Percentiles rank a stretch among this genome's conserved stretches.
Evolutionary conservation across 2,888 invertebrate genomes (phyloP).

Genomic region (Hoplodrina ambigua): DNA sequence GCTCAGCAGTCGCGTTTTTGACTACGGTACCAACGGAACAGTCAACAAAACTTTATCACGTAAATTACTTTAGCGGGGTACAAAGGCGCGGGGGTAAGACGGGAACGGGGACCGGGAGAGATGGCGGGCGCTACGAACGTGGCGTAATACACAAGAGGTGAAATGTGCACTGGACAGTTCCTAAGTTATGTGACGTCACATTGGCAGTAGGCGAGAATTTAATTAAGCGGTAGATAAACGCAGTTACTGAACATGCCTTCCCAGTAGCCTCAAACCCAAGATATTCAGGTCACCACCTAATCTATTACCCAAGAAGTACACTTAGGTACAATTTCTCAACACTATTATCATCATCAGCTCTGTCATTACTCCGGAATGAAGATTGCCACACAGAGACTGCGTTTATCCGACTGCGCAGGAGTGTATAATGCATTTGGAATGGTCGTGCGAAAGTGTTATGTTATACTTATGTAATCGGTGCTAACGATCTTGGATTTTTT

Average conservation of each 20-base stretch:
- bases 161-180: too few species aligned
- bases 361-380: slow-evolving; percentile 55
- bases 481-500: slow-evolving; percentile 20
- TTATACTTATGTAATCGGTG: slow-evolving; percentile 8
- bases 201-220: too few species aligned
- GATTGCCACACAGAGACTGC: slow-evolving; percentile 33
- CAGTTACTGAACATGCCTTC: background rate
- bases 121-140: too few species aligned
- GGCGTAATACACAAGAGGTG: too few species aligned
- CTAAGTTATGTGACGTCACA: too few species aligned
- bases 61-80: too few species aligned
- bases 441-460: slow-evolving; percentile 42
- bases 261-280: background rate
- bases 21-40: too few species aligned
- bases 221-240: too few species aligned
- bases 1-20: too few species aligned
- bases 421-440: slow-evolving; percentile 49
- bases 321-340: slow-evolving; percentile 30
- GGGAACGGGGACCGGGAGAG: too few species aligned
- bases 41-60: too few species aligned
- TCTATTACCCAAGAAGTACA: slow-evolving; percentile 33
- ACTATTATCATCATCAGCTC: slow-evolving; percentile 24
- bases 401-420: slow-evolving; percentile 40
- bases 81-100: too few species aligned
- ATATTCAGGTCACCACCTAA: slow-evolving; percentile 22